These are phyloP conservation scores for Saccostrea glomerata DNA, from an alignment of 1,140 invertebrate species.

Conservation along the genomic window DNA sequence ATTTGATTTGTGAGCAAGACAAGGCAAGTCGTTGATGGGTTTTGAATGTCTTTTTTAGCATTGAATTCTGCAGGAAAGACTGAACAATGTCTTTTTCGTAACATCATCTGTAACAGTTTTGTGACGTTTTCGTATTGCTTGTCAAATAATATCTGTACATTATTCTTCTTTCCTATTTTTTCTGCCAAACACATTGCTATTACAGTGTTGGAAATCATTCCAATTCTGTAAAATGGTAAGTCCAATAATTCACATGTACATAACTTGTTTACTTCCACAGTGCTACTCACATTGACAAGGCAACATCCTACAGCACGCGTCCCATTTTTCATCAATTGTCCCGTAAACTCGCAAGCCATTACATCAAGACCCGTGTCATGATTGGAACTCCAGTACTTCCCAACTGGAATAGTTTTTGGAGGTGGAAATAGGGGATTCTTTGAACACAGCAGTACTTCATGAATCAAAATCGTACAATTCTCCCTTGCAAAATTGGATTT, in stretches of 20 bases:
- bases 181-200: neutral
- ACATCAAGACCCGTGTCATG: neutral
- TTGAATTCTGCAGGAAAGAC: neutral
- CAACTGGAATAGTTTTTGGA: neutral
- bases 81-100: neutral
- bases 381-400: neutral
- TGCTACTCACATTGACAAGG: neutral
- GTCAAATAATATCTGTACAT: neutral
- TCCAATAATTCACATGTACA: neutral
- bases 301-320: neutral
- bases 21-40: neutral
- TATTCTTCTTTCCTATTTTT: neutral
- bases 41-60: neutral
- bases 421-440: neutral
- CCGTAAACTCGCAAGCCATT: neutral
- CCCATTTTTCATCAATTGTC: neutral
- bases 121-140: neutral
- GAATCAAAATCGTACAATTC: neutral
- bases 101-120: neutral
- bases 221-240: neutral
- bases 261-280: neutral
- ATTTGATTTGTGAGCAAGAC: neutral
- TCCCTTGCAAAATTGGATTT: neutral
- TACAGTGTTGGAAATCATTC: neutral
- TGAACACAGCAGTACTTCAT: neutral